Evolutionary conservation across 1,140 invertebrate species (phyloP), one percentile per base, ranked within the genome.

Genomic region (Teleopsis dalmanni): DNA sequence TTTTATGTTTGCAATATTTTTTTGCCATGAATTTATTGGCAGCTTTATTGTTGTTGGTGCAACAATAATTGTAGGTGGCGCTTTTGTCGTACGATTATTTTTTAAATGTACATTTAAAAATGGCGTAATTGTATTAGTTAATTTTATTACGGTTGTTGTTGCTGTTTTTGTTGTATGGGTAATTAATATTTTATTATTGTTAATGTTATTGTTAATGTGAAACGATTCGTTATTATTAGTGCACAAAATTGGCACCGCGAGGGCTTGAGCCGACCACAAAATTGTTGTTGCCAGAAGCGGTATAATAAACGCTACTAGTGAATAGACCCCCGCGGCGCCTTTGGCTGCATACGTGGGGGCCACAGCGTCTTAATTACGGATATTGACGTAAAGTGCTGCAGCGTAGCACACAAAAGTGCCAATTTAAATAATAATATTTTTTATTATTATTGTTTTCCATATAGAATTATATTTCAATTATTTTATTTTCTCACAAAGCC

Each of bases 301-400:
- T 48, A 60, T 19, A 33, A 58, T 46, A 38, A 51, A 52, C 57
- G 55, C 57, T 25, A 60, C 35, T 53, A 55, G 57, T 56, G 62
- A 59, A 56, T 60, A 56, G 64, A 65, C 64, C 64, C 64, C 64
- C 64, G 64, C 64, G 65, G 64, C 64, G 65, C 64, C 65, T 57
- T 59, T 59, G 55, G 55, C 61, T 62, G 62, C 60, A 59, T 62
- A 57, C 64, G 55, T 67, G 64, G 64, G 64, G 64, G 64, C 64
- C 64, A 67, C 64, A 66, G 60, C 63, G 62, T 65, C 63, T 60
- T 22, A 51, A 29, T 50, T 43, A 36, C 33, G 26, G 57, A 55
- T 51, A 55, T 48, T 57, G 5, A 21, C 9, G n/a, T n/a, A n/a
- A n/a, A n/a, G n/a, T n/a, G n/a, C n/a, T 19, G 22, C 8, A 8